phyloP scores from a whole-genome alignment of 2,888 invertebrate species.

The Atethmia centrago region DNA sequence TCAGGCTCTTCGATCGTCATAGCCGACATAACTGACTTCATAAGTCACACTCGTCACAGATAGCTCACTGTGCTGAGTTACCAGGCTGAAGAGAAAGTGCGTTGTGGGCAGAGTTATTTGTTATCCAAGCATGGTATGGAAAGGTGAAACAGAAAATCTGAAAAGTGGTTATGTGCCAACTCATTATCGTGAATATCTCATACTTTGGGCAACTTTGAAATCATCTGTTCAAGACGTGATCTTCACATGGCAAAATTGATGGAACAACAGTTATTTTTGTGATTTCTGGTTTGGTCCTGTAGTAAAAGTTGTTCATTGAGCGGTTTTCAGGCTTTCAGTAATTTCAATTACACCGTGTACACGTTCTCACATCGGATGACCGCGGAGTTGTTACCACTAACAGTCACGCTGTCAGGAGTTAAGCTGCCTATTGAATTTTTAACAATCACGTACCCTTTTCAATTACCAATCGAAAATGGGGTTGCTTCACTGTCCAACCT shows the following conservation, averaged over 20 bases:
- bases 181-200: background rate
- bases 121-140: background rate
- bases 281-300: background rate
- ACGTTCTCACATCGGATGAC: slow-evolving; percentile 32
- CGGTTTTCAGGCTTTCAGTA: background rate
- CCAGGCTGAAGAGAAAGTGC: background rate
- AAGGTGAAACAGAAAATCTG: background rate
- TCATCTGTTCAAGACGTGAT: too few relatives aligned
- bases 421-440: slow-evolving; percentile 87
- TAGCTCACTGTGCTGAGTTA: background rate
- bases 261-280: background rate
- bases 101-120: background rate
- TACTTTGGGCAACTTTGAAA: background rate
- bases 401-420: slow-evolving; percentile 76
- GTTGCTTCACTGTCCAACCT: slow-evolving; percentile 87
- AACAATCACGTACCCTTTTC: slow-evolving; percentile 87
- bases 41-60: background rate
- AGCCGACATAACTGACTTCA: background rate
- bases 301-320: slow-evolving; percentile 6
- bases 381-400: slow-evolving; percentile 59
- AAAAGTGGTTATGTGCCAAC: background rate
- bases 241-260: background rate
- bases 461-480: slow-evolving; percentile 88
- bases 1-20: background rate
- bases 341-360: slow-evolving; percentile 7